phyloP scores from a whole-genome alignment of 2,888 invertebrate species.

The Xiphydria camelus region DNA sequence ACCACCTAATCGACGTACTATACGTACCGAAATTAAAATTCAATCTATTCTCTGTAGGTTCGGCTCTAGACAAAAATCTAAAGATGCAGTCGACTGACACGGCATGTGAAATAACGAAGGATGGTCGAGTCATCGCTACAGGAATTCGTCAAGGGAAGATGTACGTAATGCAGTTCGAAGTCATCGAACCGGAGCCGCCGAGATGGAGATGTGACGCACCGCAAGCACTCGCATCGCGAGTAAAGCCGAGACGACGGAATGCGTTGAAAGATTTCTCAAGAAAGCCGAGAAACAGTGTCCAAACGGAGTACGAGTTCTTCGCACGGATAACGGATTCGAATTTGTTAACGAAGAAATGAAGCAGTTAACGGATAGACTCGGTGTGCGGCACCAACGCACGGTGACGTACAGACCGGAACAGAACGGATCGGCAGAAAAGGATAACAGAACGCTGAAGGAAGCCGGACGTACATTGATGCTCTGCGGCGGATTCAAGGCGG shows the following conservation, averaged over 20 bases:
- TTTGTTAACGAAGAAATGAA: constrained; percentile 19
- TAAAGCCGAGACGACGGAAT: constrained; percentile 19
- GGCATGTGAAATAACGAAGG: too few species aligned
- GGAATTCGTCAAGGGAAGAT: too few species aligned
- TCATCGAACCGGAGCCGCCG: constrained; percentile 21
- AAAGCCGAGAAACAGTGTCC: constrained; percentile 25
- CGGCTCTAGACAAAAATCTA: constrained; percentile 5
- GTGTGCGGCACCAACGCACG: constrained; percentile 21
- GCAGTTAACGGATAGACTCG: constrained; percentile 21
- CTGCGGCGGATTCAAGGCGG: too few species aligned
- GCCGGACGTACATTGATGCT: too few species aligned
- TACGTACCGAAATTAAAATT: neutral
- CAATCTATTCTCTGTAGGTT: constrained; percentile 7
- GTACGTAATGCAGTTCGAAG: constrained; percentile 17
- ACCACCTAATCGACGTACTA: too few species aligned
- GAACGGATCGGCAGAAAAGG: too few species aligned
- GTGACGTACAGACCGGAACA: too few species aligned
- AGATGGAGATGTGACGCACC: constrained; percentile 20
- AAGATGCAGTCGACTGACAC: too few species aligned
- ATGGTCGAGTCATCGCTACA: constrained; percentile 21
- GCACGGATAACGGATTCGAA: constrained; percentile 26
- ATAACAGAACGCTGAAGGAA: too few species aligned
- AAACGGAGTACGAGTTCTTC: constrained; percentile 18
- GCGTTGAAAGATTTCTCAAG: constrained; percentile 15
- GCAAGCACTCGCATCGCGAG: constrained; percentile 20